These are phyloP conservation scores for Malurus alboscapulatus DNA, from an alignment of 2,113 vertebrate species.

Conservation along the genomic window DNA sequence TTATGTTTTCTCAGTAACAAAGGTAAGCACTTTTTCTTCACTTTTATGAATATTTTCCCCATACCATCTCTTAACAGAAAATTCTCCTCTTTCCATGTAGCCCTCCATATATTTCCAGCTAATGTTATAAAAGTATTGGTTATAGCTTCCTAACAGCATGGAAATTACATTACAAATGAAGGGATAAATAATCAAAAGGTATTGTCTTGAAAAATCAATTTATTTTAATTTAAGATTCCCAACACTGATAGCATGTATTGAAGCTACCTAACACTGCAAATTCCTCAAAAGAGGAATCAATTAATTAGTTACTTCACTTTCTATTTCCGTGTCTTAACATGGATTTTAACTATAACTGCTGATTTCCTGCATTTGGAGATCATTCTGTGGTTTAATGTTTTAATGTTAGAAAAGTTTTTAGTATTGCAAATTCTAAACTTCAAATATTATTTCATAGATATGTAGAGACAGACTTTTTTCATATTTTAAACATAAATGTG, in stretches of 20 bases:
- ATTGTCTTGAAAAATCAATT: not conserved
- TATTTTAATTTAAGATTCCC: not conserved
- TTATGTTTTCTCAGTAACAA: not conserved
- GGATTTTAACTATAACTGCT: not conserved
- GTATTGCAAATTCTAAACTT: constrained; percentile 47
- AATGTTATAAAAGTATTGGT: not conserved
- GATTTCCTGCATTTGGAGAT: not conserved
- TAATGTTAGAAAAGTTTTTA: not conserved
- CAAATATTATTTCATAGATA: constrained; percentile 43
- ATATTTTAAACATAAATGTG: constrained; percentile 72
- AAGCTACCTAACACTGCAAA: not conserved
- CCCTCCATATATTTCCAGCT: not conserved
- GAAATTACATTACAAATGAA: not conserved
- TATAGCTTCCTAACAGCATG: not conserved
- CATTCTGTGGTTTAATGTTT: not conserved
- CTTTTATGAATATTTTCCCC: not conserved
- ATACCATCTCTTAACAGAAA: not conserved
- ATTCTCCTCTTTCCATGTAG: not conserved
- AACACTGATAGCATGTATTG: not conserved
- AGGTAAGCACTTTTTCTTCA: not conserved
- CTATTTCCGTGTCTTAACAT: not conserved
- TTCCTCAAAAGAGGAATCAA: not conserved
- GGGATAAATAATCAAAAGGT: not conserved
- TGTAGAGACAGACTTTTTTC: constrained; percentile 57
- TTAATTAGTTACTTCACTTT: not conserved